Evolutionary conservation across 2,113 vertebrate species (phyloP).

Genomic region (Copsychus sechellarum): DNA sequence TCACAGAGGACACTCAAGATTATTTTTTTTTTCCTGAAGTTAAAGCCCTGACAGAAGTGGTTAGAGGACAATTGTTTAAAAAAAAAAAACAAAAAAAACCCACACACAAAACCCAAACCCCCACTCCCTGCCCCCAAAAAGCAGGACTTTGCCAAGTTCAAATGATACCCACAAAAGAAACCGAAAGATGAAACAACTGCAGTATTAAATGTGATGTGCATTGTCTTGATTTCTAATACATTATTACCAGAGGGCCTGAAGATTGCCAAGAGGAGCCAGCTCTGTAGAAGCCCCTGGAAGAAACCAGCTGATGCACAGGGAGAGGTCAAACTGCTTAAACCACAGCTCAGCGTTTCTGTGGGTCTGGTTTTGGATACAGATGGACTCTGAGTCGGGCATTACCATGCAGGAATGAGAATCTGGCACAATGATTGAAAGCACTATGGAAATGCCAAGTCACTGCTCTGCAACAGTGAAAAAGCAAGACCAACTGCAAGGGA

Average conservation of each 20-base stretch:
- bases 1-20: neutral
- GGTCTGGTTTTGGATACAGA: neutral
- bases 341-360: neutral
- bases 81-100: neutral
- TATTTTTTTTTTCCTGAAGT: neutral
- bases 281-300: neutral
- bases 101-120: neutral
- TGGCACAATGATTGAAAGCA: neutral
- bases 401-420: neutral
- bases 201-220: neutral
- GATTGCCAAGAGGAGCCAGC: neutral
- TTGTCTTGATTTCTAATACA: neutral
- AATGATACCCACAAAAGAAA: neutral
- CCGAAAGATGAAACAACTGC: neutral
- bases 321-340: neutral
- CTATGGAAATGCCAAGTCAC: neutral
- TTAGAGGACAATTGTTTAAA: rapidly evolving
- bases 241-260: neutral
- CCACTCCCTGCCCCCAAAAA: neutral
- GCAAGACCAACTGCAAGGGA: neutral
- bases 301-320: neutral
- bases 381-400: neutral
- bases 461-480: neutral
- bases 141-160: neutral
- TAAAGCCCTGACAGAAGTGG: neutral